Evolutionary conservation across 2,113 vertebrate genomes (phyloP).

Genomic region (Megatriorchis doriae): DNA sequence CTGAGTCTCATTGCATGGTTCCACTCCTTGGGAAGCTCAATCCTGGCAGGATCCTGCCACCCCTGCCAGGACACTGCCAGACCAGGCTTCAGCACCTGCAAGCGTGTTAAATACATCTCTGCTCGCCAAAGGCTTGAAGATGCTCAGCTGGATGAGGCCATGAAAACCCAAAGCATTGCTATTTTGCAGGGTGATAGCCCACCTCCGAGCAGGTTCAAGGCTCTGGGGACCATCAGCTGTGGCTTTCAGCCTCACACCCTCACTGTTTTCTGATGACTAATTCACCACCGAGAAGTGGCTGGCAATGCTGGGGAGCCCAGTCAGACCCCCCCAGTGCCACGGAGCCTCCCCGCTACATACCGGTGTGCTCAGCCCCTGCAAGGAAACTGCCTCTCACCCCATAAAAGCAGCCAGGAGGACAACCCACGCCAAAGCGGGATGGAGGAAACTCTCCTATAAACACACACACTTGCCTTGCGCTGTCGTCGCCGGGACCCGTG

Average conservation of each 20-base stretch:
- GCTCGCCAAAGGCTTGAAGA: rapidly evolving
- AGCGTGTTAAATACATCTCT: rapidly evolving
- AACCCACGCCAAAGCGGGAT: rapidly evolving
- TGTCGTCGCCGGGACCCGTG: rapidly evolving
- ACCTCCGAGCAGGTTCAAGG: rapidly evolving
- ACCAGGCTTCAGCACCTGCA: rapidly evolving
- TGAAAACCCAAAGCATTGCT: neutral
- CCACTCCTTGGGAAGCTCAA: neutral
- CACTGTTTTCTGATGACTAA: neutral
- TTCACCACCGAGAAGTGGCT: neutral
- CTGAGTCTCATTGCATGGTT: rapidly evolving
- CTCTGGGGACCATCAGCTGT: rapidly evolving
- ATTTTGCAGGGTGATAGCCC: rapidly evolving
- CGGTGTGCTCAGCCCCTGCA: neutral
- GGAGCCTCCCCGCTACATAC: rapidly evolving
- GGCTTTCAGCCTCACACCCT: rapidly evolving
- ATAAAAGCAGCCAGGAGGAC: too few relatives aligned
- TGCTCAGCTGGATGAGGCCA: rapidly evolving
- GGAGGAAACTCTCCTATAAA: neutral
- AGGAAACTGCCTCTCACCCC: neutral
- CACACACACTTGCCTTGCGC: too few relatives aligned
- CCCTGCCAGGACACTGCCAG: neutral
- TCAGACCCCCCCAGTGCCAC: rapidly evolving
- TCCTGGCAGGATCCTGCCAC: neutral
- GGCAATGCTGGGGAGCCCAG: rapidly evolving